Conservation (phyloP, 37 sponge, comb jelly and placozoan genomes). For the Geodia barretti region DNA sequence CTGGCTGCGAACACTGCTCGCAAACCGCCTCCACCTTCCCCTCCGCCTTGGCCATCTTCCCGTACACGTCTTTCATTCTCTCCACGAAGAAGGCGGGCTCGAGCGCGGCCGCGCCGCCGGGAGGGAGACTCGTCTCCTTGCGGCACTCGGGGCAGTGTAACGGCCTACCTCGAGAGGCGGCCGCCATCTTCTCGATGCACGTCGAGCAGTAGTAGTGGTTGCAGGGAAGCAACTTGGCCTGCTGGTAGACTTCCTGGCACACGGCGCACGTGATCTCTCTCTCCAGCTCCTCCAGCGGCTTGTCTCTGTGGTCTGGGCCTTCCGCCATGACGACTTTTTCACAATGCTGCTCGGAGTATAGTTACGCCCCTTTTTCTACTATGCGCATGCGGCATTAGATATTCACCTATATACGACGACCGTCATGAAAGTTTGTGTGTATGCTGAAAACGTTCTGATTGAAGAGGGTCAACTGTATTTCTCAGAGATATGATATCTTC, state of each 20-base stretch:
- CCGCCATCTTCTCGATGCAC: slow-evolving; percentile 28
- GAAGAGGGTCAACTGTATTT: too few species aligned
- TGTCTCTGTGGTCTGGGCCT: slow-evolving; percentile 1
- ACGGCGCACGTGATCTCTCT: slow-evolving; percentile 39
- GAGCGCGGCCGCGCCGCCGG: slow-evolving; percentile 9
- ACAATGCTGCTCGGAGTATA: too few species aligned
- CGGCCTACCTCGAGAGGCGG: not conserved
- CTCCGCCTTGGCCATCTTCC: slow-evolving; percentile 16
- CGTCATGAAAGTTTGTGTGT: too few species aligned
- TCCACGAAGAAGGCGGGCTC: slow-evolving; percentile 37
- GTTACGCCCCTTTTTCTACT: too few species aligned
- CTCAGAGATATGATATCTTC: too few species aligned
- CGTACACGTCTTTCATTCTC: slow-evolving; percentile 16
- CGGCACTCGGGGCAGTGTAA: slow-evolving; percentile 47
- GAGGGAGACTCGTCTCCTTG: slow-evolving; percentile 9
- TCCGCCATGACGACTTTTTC: not conserved
- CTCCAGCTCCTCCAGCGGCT: slow-evolving; percentile 29
- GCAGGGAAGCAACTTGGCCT: slow-evolving; percentile 54
- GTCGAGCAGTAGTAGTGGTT: slow-evolving; percentile 49
- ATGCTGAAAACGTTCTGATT: too few species aligned
- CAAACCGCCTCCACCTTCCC: slow-evolving; percentile 36
- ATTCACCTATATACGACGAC: too few species aligned
- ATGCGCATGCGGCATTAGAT: too few species aligned
- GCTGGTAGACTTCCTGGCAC: slow-evolving; percentile 29
- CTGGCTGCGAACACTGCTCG: slow-evolving; percentile 15